Evolutionary conservation across 2,113 vertebrate genomes (phyloP).

Genomic region (Oenanthe oenanthe): DNA sequence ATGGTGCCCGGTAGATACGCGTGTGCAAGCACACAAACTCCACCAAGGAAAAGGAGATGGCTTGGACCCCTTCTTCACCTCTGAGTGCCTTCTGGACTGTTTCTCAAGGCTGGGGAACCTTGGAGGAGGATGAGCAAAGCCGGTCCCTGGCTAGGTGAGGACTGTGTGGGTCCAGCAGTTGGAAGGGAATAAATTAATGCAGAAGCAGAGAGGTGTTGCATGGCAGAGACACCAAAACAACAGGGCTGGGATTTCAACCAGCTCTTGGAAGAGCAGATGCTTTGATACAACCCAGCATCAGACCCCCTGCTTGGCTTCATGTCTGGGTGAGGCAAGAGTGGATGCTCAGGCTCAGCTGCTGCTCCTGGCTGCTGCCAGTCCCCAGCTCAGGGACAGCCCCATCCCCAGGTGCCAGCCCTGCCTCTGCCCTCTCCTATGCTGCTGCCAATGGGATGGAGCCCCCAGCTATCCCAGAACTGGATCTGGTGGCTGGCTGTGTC

Average conservation of each 20-base stretch:
- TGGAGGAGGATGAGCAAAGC: neutral
- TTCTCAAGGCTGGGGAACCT: neutral
- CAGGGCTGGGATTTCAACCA: neutral
- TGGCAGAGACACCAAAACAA: neutral
- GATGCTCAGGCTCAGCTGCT: neutral
- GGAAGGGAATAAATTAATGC: neutral
- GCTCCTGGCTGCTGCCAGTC: neutral
- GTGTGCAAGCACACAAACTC: fast-evolving
- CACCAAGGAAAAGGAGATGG: neutral
- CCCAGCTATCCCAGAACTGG: neutral
- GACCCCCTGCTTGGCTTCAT: fast-evolving
- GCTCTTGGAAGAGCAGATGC: neutral
- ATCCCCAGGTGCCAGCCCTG: fast-evolving
- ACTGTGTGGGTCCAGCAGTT: fast-evolving
- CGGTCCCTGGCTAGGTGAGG: neutral
- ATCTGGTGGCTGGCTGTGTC: neutral
- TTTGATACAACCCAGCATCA: neutral
- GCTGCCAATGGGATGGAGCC: neutral
- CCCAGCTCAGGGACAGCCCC: neutral
- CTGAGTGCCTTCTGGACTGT: neutral
- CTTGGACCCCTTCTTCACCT: neutral
- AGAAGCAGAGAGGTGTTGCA: neutral
- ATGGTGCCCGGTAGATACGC: neutral
- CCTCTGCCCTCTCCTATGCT: neutral
- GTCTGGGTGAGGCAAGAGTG: neutral